Percentiles rank a stretch among this genome's conserved stretches.
phyloP scores from a whole-genome alignment of 2,797 vertebrate species.

The Malurus leucopterus region DNA sequence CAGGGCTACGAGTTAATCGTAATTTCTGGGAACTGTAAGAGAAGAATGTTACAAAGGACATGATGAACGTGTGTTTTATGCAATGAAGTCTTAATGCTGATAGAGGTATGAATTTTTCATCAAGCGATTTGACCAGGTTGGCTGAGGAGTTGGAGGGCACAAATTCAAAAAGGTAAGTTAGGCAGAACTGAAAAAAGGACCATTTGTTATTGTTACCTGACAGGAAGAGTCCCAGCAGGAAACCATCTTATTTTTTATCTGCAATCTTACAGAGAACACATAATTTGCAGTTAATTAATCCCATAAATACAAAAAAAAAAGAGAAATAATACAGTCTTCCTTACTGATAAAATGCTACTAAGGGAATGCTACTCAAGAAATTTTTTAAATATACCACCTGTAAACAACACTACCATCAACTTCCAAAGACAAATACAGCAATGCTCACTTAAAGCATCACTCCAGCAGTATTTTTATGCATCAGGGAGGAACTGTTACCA shows the following conservation, averaged over 20 bases:
- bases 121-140: background rate
- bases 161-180: background rate
- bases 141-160: background rate
- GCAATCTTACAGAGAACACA: accelerated
- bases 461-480: background rate
- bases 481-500: background rate
- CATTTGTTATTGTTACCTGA: background rate
- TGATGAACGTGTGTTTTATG: background rate
- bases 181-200: background rate
- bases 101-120: background rate
- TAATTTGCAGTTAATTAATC: background rate
- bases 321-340: background rate
- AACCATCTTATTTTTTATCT: background rate
- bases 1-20: slow-evolving; percentile 81
- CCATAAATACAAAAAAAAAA: background rate
- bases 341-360: background rate
- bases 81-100: background rate
- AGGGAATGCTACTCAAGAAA: background rate
- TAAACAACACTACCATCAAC: background rate
- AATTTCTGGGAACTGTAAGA: slow-evolving; percentile 74
- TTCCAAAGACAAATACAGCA: background rate
- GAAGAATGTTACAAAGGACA: background rate
- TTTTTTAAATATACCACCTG: background rate
- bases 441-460: background rate
- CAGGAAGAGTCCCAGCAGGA: background rate